Conservation (phyloP, 37 sponge, comb jelly and placozoan species). For the Axinella damicornis region DNA sequence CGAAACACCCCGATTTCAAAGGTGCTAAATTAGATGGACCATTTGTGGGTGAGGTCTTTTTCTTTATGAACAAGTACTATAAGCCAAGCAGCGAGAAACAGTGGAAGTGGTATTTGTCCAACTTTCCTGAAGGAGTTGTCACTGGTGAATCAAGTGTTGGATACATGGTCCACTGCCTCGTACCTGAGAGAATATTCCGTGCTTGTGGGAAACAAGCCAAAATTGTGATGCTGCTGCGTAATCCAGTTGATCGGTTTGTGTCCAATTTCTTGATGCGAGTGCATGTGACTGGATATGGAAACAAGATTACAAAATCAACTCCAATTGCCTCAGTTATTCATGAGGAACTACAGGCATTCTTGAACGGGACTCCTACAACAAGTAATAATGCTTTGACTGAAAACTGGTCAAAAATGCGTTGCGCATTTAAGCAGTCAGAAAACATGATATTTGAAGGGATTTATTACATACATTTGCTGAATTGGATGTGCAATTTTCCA, state of each 20-base stretch:
- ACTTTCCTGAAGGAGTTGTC: not conserved
- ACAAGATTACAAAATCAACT: not conserved
- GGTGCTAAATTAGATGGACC: slow-evolving; percentile 45
- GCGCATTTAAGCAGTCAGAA: slow-evolving; percentile 6
- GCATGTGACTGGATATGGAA: not conserved
- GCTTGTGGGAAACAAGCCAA: slow-evolving; percentile 51
- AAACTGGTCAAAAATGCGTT: not conserved
- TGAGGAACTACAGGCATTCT: slow-evolving; percentile 1
- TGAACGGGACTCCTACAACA: not conserved
- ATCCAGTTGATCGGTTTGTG: slow-evolving; percentile 48
- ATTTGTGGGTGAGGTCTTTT: slow-evolving; percentile 56
- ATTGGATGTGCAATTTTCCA: slow-evolving; percentile 74
- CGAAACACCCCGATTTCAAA: slow-evolving; percentile 67
- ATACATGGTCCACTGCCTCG: slow-evolving; percentile 37
- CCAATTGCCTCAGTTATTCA: slow-evolving; percentile 14
- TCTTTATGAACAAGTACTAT: slow-evolving; percentile 40
- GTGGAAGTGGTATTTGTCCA: slow-evolving; percentile 30
- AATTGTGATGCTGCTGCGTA: slow-evolving; percentile 49
- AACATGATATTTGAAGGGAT: slow-evolving; percentile 56
- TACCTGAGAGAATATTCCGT: slow-evolving; percentile 37
- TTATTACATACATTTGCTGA: slow-evolving; percentile 42
- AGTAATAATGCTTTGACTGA: not conserved
- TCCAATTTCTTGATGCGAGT: slow-evolving; percentile 61
- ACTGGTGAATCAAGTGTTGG: slow-evolving; percentile 67
- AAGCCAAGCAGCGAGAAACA: not conserved